Conservation (phyloP, 1,140 invertebrate species). For the Mya arenaria region DNA sequence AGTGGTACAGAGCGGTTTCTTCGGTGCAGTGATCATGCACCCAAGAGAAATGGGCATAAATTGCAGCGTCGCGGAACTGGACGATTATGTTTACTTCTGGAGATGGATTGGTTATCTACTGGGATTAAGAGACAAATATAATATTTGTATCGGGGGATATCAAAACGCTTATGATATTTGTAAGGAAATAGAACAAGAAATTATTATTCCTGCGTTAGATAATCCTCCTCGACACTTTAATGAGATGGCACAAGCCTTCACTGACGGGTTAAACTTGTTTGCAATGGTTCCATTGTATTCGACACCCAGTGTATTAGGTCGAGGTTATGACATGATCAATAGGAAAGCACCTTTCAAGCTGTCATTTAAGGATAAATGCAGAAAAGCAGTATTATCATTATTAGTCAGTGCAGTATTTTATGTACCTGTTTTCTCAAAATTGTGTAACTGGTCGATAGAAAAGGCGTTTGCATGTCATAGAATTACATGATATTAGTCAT, state of each 20-base stretch:
- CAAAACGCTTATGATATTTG: constrained; percentile 79
- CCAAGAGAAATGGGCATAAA: constrained; percentile 86
- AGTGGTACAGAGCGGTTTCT: constrained; percentile 87
- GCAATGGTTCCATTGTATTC: background rate
- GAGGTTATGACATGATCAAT: background rate
- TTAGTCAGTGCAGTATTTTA: background rate
- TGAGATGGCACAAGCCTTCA: constrained; percentile 62
- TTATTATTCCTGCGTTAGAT: constrained; percentile 58
- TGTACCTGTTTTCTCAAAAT: constrained; percentile 21
- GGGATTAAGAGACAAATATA: constrained; percentile 90
- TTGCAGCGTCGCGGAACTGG: constrained; percentile 83
- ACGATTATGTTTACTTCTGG: constrained; percentile 93
- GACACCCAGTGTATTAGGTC: constrained; percentile 6
- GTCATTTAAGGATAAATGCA: constrained; percentile 11
- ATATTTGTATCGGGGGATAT: constrained; percentile 83
- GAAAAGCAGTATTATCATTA: background rate
- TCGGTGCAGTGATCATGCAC: constrained; percentile 88
- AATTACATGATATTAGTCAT: constrained; percentile 20
- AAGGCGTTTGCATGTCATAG: constrained; percentile 11
- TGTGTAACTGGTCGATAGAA: constrained; percentile 7
- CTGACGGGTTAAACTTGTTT: constrained; percentile 37
- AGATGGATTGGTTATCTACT: constrained; percentile 89
- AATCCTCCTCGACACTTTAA: constrained; percentile 61
- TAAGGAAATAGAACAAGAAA: constrained; percentile 61
- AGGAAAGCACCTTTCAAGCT: background rate